Percentiles rank a stretch among this genome's conserved stretches.
Conservation (phyloP, 2,113 vertebrate species). For the Anolis sagrei region DNA sequence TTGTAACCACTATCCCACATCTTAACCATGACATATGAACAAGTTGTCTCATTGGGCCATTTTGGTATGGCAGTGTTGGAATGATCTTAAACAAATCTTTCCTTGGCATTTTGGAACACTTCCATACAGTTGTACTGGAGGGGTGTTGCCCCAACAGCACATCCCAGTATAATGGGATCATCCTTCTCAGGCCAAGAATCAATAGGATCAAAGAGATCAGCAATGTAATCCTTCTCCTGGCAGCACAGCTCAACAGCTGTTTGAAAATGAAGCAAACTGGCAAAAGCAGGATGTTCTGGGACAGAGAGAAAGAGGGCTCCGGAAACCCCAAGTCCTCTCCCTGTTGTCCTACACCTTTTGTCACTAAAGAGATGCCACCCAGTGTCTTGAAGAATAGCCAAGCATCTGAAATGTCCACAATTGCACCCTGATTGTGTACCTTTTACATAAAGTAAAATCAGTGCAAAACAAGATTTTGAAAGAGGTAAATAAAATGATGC, state of each 20-base stretch:
- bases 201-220: slow-evolving; percentile 37
- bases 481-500: not conserved
- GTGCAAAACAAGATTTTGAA: not conserved
- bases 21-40: not conserved
- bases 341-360: too few relatives aligned
- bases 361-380: not conserved
- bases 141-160: not conserved
- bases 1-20: not conserved
- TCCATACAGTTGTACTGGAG: not conserved
- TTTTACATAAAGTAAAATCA: not conserved
- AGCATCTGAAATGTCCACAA: not conserved
- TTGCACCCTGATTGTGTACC: not conserved
- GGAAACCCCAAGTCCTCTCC: not conserved
- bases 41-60: not conserved
- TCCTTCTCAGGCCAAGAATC: slow-evolving; percentile 30
- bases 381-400: not conserved
- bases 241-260: slow-evolving; percentile 23
- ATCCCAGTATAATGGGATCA: slow-evolving; percentile 33
- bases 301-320: not conserved
- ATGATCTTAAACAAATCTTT: not conserved
- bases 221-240: slow-evolving; percentile 21
- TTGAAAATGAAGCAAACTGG: slow-evolving; percentile 29
- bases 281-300: not conserved
- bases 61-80: not conserved
- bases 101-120: not conserved